A percentile compares a stretch with the other conserved stretches of the same genome.
These are phyloP conservation scores for Oophaga pumilio DNA, from an alignment of 2,113 vertebrate genomes.

Conservation along the genomic window DNA sequence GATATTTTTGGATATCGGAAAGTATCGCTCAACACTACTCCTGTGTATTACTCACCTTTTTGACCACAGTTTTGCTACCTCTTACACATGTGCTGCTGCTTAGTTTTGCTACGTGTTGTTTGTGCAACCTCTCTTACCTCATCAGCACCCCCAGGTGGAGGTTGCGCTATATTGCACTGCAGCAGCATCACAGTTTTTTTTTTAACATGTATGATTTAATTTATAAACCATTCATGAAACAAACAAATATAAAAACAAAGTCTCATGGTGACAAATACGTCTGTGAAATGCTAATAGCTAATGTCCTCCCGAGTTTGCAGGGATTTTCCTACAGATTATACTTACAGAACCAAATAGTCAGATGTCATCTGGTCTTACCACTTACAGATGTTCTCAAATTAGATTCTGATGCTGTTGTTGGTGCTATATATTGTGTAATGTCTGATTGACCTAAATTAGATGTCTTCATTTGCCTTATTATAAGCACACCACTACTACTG, in stretches of 20 bases:
- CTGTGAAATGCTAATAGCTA: neutral
- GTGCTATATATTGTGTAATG: neutral
- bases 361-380: neutral
- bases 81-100: no score
- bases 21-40: no score
- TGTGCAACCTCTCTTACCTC: no score
- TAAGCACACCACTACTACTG: neutral
- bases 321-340: neutral
- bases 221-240: no score
- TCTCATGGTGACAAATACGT: neutral
- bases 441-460: conserved; percentile 3
- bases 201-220: no score
- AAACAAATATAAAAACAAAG: neutral
- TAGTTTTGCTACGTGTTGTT: no score
- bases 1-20: no score
- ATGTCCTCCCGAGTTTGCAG: neutral
- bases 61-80: no score
- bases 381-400: conserved; percentile 13
- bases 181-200: no score
- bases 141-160: no score
- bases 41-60: no score
- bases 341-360: neutral
- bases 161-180: no score
- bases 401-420: neutral
- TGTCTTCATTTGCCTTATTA: neutral